A percentile compares a stretch with the other conserved stretches of the same genome.
Evolutionary conservation across 2,113 vertebrate genomes (phyloP).

Genomic region (Caloenas nicobarica): DNA sequence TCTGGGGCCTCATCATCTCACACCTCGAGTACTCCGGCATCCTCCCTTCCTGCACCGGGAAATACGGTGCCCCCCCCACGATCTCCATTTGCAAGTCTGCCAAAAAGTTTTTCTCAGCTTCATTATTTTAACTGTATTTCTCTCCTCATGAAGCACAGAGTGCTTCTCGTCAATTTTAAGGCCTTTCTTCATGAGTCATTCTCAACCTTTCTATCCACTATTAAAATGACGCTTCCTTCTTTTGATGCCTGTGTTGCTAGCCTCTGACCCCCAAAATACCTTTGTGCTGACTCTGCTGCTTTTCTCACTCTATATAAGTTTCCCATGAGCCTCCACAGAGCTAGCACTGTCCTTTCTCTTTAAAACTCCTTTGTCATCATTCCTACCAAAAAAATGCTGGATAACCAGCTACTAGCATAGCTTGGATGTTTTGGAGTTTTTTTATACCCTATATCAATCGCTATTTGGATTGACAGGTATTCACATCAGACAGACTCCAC

Average conservation of each 20-base stretch:
- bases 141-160: background rate
- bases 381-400: background rate
- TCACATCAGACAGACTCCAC: background rate
- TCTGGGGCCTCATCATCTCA: background rate
- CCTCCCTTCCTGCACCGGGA: background rate
- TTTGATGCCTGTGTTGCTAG: background rate
- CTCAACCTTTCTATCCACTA: constrained; percentile 5
- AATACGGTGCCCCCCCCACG: background rate
- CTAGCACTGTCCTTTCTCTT: background rate
- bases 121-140: background rate
- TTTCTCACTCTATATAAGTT: background rate
- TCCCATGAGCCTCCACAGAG: background rate
- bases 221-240: constrained; percentile 5
- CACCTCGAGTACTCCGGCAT: background rate
- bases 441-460: background rate
- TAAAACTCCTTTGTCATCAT: background rate
- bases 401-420: background rate
- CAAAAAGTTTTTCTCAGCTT: background rate
- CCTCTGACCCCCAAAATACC: background rate
- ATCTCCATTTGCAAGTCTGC: background rate
- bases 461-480: background rate
- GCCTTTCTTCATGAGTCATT: constrained; percentile 1
- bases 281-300: background rate
- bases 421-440: background rate
- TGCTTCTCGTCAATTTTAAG: background rate